Percentiles rank a stretch among this genome's conserved stretches.
These are phyloP conservation scores for Hepsetus odoe DNA, from an alignment of 2,113 vertebrate genomes.

Conservation along the genomic window DNA sequence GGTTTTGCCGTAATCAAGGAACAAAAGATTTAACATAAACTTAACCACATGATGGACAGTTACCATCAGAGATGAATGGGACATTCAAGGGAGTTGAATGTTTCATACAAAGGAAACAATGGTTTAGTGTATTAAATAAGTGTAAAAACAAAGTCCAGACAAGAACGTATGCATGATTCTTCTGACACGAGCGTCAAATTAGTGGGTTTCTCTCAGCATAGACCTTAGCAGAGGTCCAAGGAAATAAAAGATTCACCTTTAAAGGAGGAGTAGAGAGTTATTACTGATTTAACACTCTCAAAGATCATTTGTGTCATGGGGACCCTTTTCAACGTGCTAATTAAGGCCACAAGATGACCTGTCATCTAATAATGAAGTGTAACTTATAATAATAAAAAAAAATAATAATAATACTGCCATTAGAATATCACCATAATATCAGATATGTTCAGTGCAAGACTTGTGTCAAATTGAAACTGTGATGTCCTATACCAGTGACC, in stretches of 20 bases:
- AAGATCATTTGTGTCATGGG: slow-evolving; percentile 24
- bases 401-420: slow-evolving; percentile 72
- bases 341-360: slow-evolving; percentile 47
- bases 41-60: slow-evolving; percentile 54
- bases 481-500: too few relatives aligned
- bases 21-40: background rate
- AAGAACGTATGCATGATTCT: slow-evolving; percentile 45
- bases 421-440: slow-evolving; percentile 58
- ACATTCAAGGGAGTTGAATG: slow-evolving; percentile 47
- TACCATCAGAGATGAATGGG: slow-evolving; percentile 43
- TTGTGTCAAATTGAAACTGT: slow-evolving; percentile 57
- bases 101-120: slow-evolving; percentile 46
- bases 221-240: slow-evolving; percentile 66
- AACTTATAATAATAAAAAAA: slow-evolving; percentile 45
- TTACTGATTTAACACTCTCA: slow-evolving; percentile 52
- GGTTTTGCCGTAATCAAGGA: slow-evolving; percentile 31
- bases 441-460: slow-evolving; percentile 64
- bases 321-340: slow-evolving; percentile 6
- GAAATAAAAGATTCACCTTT: slow-evolving; percentile 59
- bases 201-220: slow-evolving; percentile 66
- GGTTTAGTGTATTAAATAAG: slow-evolving; percentile 68
- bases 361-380: slow-evolving; percentile 53
- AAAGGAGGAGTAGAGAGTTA: slow-evolving; percentile 40
- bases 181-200: slow-evolving; percentile 47
- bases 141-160: slow-evolving; percentile 48